Base-by-base conservation (phyloP, 2,888 invertebrate species). In the Byasa hedistus region DNA sequence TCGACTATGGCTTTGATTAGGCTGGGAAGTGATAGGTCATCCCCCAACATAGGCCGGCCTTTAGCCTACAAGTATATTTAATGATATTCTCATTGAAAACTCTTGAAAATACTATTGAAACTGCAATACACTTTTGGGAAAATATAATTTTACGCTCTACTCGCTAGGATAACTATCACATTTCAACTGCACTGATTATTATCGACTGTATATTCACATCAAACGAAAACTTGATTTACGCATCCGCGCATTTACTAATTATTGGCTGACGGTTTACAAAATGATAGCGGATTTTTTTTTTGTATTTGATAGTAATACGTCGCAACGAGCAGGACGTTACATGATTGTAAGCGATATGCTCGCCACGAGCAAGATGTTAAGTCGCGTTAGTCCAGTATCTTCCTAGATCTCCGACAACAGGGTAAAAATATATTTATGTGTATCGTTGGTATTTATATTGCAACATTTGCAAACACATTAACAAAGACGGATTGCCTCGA, bases 401-500 rank as follows among this genome's bases (percentile, higher is more conserved):
- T 32, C 8, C 32, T 32, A 32, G 8, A n/a, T 8, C 10, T 10
- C 0, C 8, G 8, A 32, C 32, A 10, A 32, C 32, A 10, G 32
- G 32, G 32, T 32, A 10, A 7, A 32, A 10, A 32, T n/a, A n/a
- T 15, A 44, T 15, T 44, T 1, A 44, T 15, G 19, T 44, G 17
- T 17, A 17, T 44, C 19, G 44, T 44, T 44, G 15, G 15, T 17
- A 17, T 44, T 17, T 44, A 2, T n/a, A 48, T 61, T 61, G 15
- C 51, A 27, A 52, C 22, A 8, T 22, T n/a, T 7, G 4, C 32
- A 21, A 44, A 44, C 3, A 44, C 44, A 44, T 44, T 44, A 24
- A 21, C 17, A 55, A 55, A 55, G 39, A 54, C 17, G 55, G 55
- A 55, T 55, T 22, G 15, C 55, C n/a, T n/a, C 22, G 51, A 44